Percentiles rank a stretch among this genome's conserved stretches.
Evolutionary conservation across 1,140 invertebrate species (phyloP).

Genomic region (Orchesella cincta): DNA sequence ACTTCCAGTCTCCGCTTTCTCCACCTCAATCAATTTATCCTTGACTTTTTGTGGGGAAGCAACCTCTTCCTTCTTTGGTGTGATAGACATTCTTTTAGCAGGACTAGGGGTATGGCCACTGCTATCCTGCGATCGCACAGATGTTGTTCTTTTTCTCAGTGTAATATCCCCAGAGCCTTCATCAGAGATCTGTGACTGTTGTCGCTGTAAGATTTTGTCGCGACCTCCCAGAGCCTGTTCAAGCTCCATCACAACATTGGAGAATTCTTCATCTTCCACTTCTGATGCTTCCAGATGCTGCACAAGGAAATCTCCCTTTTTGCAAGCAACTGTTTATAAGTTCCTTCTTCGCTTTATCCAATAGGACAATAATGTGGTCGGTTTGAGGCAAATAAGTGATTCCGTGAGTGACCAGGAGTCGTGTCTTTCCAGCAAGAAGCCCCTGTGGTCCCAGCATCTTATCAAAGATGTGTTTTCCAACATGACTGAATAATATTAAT

Average conservation of each 20-base stretch:
- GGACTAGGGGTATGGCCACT: constrained; percentile 2
- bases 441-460: constrained; percentile 80
- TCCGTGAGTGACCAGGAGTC: constrained; percentile 84
- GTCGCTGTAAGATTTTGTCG: constrained; percentile 36
- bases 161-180: constrained; percentile 12
- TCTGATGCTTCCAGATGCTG: constrained; percentile 74
- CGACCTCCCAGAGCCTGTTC: constrained; percentile 44
- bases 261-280: constrained; percentile 53
- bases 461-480: constrained; percentile 94
- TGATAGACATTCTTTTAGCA: constrained; percentile 11
- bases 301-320: constrained; percentile 72
- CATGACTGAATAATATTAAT: constrained; percentile 66
- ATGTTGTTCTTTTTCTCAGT: background rate
- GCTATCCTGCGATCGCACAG: background rate
- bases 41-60: constrained; percentile 31
- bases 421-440: constrained; percentile 75
- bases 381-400: constrained; percentile 85
- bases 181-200: constrained; percentile 43
- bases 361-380: constrained; percentile 83
- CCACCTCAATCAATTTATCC: constrained; percentile 57
- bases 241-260: constrained; percentile 42
- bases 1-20: constrained; percentile 59
- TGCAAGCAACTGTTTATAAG: constrained; percentile 76
- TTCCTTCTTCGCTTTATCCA: constrained; percentile 83
- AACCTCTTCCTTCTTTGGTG: constrained; percentile 4